Conservation (phyloP, 2,797 vertebrate genomes). For the Champsocephalus gunnari region DNA sequence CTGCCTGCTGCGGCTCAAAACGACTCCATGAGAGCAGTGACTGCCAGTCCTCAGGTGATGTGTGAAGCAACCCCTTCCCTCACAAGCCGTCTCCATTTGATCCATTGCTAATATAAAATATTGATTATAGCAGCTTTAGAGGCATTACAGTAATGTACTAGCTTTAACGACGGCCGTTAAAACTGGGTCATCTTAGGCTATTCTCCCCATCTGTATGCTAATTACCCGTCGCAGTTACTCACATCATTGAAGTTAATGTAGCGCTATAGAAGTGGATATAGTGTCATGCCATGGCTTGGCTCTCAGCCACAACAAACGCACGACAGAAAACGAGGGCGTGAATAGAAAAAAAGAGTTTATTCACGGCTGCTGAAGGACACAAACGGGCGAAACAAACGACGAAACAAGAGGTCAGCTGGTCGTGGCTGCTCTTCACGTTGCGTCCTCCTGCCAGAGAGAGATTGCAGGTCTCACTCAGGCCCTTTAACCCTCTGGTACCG, state of each 20-base stretch:
- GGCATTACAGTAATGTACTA: slow-evolving; percentile 26
- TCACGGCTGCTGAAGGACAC: no score
- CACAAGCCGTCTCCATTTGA: not conserved
- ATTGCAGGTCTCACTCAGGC: no score
- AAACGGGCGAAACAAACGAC: no score
- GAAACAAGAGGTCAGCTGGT: no score
- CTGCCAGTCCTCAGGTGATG: not conserved
- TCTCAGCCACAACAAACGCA: no score
- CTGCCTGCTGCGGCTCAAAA: not conserved
- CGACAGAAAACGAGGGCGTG: no score
- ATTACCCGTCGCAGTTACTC: slow-evolving; percentile 6
- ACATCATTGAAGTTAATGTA: slow-evolving; percentile 5
- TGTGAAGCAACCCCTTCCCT: slow-evolving; percentile 2
- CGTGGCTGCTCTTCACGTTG: no score
- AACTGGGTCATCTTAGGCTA: slow-evolving; percentile 14
- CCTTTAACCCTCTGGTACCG: no score
- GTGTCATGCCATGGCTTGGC: no score
- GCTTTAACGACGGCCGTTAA: slow-evolving; percentile 31
- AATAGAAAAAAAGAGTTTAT: no score
- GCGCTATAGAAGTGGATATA: slow-evolving; percentile 6
- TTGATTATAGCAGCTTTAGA: slow-evolving; percentile 28
- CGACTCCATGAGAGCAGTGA: not conserved
- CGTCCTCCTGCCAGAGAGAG: no score
- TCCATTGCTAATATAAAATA: slow-evolving; percentile 23
- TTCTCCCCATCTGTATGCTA: slow-evolving; percentile 23